Conservation (phyloP, 2,797 vertebrate genomes). For the Limnodromus scolopaceus region DNA sequence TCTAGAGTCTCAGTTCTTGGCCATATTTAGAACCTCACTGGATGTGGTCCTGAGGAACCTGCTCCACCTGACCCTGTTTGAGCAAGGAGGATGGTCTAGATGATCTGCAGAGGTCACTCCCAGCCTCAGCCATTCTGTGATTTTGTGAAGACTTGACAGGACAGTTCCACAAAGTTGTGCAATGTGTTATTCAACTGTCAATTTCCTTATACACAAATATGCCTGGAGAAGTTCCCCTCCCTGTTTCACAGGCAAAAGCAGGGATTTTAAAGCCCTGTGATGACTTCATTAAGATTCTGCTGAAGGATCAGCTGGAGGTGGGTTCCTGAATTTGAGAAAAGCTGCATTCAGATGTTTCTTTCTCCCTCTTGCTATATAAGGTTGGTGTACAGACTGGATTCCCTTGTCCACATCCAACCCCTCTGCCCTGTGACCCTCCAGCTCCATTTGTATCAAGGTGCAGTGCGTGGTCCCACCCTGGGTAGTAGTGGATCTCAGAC, state of each 20-base stretch:
- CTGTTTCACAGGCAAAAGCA: neutral
- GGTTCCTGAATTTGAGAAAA: neutral
- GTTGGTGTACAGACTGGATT: neutral
- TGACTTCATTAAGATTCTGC: neutral
- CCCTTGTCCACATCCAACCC: neutral
- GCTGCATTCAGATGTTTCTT: neutral
- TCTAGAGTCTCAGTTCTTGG: neutral
- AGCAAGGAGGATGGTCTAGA: neutral
- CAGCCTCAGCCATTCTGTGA: neutral
- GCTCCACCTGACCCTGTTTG: neutral
- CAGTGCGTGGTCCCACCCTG: neutral
- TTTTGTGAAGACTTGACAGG: neutral
- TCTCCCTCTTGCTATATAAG: neutral
- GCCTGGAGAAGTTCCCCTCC: neutral
- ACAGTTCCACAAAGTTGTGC: neutral
- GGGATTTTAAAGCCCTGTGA: neutral
- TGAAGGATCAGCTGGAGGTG: neutral
- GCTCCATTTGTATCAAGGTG: neutral
- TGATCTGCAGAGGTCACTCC: neutral
- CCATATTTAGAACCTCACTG: neutral
- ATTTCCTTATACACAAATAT: neutral
- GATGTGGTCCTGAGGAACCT: neutral
- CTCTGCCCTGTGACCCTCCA: neutral
- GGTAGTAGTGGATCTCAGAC: neutral
- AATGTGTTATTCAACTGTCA: neutral